Conservation (phyloP, 2,113 vertebrate species). For the Ceyx margarethae region DNA sequence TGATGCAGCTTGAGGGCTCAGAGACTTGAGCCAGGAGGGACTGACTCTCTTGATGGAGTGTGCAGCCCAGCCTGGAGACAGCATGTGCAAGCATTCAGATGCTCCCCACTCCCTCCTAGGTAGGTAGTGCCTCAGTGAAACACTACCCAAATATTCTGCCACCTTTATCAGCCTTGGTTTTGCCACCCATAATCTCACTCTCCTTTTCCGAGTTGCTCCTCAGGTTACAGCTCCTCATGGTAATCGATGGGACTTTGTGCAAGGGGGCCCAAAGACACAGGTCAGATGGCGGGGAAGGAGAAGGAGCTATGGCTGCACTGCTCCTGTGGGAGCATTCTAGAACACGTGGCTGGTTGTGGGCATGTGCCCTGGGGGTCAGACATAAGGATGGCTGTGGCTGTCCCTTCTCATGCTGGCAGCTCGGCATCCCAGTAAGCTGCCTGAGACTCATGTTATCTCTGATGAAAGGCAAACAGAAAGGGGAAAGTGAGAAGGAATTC, state of each 20-base stretch:
- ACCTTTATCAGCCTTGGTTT: slow-evolving; percentile 31
- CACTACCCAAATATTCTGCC: not conserved
- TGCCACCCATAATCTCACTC: slow-evolving; percentile 27
- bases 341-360: accelerated
- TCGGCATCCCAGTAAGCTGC: not conserved
- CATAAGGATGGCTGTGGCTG: not conserved
- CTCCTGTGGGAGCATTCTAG: not conserved
- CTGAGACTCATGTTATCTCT: slow-evolving; percentile 49
- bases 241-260: not conserved
- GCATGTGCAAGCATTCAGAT: not conserved
- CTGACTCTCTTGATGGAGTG: accelerated
- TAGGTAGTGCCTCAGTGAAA: not conserved
- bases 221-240: slow-evolving; percentile 4
- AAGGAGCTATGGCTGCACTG: accelerated
- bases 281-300: not conserved
- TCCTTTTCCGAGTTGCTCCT: slow-evolving; percentile 52
- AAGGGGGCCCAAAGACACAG: accelerated
- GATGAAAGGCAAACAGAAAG: slow-evolving; percentile 50
- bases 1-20: not conserved
- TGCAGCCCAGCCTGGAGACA: not conserved
- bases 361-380: accelerated
- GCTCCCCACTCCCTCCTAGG: not conserved
- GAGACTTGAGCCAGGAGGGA: not conserved
- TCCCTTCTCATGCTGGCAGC: not conserved
- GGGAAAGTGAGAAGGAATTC: slow-evolving; percentile 75